Evolutionary conservation across 2,113 vertebrate species (phyloP), one percentile per base, ranked within the genome.

Genomic region (Ctenomys sociabilis): DNA sequence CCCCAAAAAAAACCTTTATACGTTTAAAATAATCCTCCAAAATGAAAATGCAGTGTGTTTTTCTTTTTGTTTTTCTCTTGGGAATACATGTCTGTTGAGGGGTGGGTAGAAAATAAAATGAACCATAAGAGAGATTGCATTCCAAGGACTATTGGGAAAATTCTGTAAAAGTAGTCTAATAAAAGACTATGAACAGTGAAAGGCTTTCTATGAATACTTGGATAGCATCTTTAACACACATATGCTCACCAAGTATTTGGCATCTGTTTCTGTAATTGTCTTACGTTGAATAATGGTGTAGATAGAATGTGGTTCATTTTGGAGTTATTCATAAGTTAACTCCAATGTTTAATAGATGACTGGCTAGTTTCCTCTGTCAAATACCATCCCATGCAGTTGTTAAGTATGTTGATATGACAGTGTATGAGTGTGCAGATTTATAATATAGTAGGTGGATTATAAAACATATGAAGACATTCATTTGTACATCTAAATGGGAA

Each of bases 71-170:
- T 54, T 61, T 35, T 3, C 0, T 11, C 30, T 90, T 78, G 61
- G 32, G 37, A 83, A 1, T 24, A 1, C 90, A 13, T 88, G 12
- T 80, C 72, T 94, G 3, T 88, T 81, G 88, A 92, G 13, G 68
- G 26, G 11, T 32, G 3, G 63, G 6, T 68, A 66, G 54, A 82
- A 35, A 81, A 61, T n/a, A 54, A 95, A 90, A 59, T 80, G 45
- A 45, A 57, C 19, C 49, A 1, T 89, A 64, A 93, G n/a, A 30
- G 26, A 77, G 52, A 82, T 17, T 77, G 3, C 77, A 17, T 87
- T 91, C 68, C 91, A 45, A 96, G 86, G 54, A 30, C 49, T n/a
- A n/a, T 26, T 88, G 37, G 37, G 28, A 80, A 87, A 82, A 78
- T 78, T 72, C 63, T 87, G 22, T 26, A 75, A 94, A 86, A 86